A percentile compares a stretch with the other conserved stretches of the same genome.
These are phyloP conservation scores for Trachemys scripta DNA, from an alignment of 2,113 vertebrate genomes.

Conservation along the genomic window DNA sequence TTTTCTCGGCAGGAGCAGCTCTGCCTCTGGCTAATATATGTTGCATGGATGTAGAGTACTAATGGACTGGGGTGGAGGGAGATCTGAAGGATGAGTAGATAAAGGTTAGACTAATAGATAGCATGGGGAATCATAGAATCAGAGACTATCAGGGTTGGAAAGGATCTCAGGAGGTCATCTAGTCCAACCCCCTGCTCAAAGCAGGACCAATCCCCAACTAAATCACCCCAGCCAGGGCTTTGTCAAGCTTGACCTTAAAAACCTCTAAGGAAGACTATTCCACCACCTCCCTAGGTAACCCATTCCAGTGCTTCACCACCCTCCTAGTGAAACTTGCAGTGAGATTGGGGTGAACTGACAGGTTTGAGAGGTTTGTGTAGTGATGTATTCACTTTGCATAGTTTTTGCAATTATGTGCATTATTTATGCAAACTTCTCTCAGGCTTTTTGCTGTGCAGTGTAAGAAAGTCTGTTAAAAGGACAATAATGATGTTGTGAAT, in stretches of 20 bases:
- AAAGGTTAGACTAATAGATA: background rate
- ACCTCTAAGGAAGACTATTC: too few relatives aligned
- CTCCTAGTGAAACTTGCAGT: background rate
- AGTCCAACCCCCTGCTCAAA: too few relatives aligned
- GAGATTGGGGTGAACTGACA: background rate
- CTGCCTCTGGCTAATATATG: background rate
- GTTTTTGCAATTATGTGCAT: background rate
- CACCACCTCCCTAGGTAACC: too few relatives aligned
- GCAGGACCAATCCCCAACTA: too few relatives aligned
- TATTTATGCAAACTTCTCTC: background rate
- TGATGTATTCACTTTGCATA: background rate
- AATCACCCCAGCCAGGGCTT: too few relatives aligned
- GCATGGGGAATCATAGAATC: background rate
- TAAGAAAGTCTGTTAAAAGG: background rate
- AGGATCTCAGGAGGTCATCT: too few relatives aligned
- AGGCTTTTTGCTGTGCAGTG: background rate
- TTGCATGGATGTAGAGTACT: background rate
- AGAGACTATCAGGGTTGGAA: too few relatives aligned
- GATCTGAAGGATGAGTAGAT: background rate
- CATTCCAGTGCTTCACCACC: too few relatives aligned
- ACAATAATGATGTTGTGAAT: background rate
- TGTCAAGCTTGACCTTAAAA: too few relatives aligned
- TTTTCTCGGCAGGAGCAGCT: too few relatives aligned
- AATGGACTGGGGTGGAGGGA: background rate
- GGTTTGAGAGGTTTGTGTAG: background rate